These are phyloP conservation scores for Drosophila parvula DNA, from an alignment of 1,140 invertebrate species.

Conservation along the genomic window DNA sequence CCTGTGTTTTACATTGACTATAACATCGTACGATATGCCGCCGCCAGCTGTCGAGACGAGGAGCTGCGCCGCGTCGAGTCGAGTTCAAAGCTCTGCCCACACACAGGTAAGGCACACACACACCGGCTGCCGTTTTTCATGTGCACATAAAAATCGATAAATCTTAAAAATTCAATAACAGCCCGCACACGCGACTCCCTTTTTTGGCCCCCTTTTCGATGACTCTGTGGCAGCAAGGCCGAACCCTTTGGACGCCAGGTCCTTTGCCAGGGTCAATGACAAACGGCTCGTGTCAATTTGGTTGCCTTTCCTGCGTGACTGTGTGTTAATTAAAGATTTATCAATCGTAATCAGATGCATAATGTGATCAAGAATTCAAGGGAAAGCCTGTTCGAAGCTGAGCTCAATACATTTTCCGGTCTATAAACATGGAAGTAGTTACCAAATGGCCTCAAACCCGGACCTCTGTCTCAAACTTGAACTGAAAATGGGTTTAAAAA, in stretches of 20 bases:
- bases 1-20: constrained; percentile 79
- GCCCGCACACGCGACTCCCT: constrained; percentile 58
- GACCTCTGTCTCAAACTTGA: background rate
- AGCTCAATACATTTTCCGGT: background rate
- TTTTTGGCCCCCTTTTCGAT: constrained; percentile 4
- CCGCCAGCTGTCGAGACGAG: constrained; percentile 53
- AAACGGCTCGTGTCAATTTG: constrained; percentile 53
- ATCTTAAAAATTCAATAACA: constrained; percentile 83
- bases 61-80: constrained; percentile 14
- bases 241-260: constrained; percentile 38
- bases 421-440: background rate
- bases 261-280: constrained; percentile 69
- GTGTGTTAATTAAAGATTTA: constrained; percentile 69
- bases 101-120: constrained; percentile 26
- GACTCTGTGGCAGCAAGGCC: constrained; percentile 43
- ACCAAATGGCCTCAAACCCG: background rate
- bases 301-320: constrained; percentile 24
- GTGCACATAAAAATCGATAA: constrained; percentile 78
- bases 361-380: constrained; percentile 35
- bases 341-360: constrained; percentile 39
- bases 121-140: constrained; percentile 10
- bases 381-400: constrained; percentile 1
- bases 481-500: background rate
- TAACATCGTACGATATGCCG: constrained; percentile 67
- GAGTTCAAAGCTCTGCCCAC: constrained; percentile 66